A percentile compares a stretch with the other conserved stretches of the same genome.
Evolutionary conservation across 2,888 invertebrate species (phyloP).

Genomic region (Latheticus oryzae): DNA sequence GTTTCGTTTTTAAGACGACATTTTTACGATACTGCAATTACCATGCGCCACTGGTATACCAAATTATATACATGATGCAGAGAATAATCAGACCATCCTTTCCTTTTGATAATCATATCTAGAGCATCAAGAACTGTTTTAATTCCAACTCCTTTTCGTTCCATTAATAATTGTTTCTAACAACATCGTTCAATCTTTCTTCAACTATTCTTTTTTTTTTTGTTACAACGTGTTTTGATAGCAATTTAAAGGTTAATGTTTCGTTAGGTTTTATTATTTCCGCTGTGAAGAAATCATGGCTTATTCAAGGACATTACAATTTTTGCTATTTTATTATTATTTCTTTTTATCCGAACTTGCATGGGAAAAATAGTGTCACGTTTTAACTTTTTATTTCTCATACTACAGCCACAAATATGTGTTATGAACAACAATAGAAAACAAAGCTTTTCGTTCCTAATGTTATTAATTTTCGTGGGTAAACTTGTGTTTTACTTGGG

Average conservation of each 20-base stretch:
- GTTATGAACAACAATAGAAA: conserved; percentile 4
- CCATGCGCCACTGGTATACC: conserved; percentile 42
- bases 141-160: conserved; percentile 13
- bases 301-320: conserved; percentile 16
- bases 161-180: conserved; percentile 15
- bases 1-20: conserved; percentile 18
- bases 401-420: too few relatives aligned
- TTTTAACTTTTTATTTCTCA: too few relatives aligned
- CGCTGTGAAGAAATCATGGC: conserved; percentile 27
- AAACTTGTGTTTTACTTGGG: too few relatives aligned
- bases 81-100: conserved; percentile 40
- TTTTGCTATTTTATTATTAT: conserved; percentile 10
- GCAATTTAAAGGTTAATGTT: conserved; percentile 19
- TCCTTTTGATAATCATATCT: conserved; percentile 34
- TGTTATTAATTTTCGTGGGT: conserved; percentile 9
- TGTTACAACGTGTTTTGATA: conserved; percentile 5
- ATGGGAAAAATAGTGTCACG: too few relatives aligned
- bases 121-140: conserved; percentile 19
- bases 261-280: conserved; percentile 21
- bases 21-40: conserved; percentile 37
- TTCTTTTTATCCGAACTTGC: conserved; percentile 6
- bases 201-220: conserved; percentile 1
- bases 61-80: conserved; percentile 40
- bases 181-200: neutral
- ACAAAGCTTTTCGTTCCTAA: neutral